Base-by-base conservation (phyloP, 2,113 vertebrate genomes). In the Suricata suricatta region DNA sequence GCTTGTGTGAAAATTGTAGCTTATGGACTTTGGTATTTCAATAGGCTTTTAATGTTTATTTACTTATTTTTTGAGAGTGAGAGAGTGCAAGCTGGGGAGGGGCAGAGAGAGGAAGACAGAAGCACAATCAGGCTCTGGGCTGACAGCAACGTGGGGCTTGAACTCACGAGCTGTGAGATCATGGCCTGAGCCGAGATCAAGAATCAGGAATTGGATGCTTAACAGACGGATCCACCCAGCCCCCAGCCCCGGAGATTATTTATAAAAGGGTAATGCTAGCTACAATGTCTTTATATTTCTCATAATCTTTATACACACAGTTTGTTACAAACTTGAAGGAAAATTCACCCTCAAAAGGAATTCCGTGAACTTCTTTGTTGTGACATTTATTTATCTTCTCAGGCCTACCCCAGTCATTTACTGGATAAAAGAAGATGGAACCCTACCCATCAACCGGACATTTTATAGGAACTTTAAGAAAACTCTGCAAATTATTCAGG, bases 331-430 rank as follows among this genome's bases (percentile, higher is more conserved):
- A 80, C 7, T 21, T 83, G 1, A 54, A 33, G 33, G 33, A 82
- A 95, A 95, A 38, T 54, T 81, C 54, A 64, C 5, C 38, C 44
- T 83, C 13, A 50, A 41, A 47, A 76, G 14, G 23, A 57, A 21
- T 47, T 25, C 63, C 31, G 2, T 68, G 3, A 83, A 31, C 19
- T 41, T 88, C 10, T 85, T 90, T 90, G 90, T 93, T 12, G 4
- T 77, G 77, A 88, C 29, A 54, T 94, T 92, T 87, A 97, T 98
- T 98, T 98, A 7, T 92, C 74, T 93, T 96, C 83, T 71, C 97
- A 99, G 99, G 87, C 99, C 99, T 84, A 99, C 99, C 38, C 99
- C 99, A 0, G 93, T 98, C 93, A 98, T 99, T 94, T 99, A 99
- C 44, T 99, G 99, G 99, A 98, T 97, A 96, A 99, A 99, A 98